phyloP scores from a whole-genome alignment of 1,140 invertebrate species.

The Drosophila punjabiensis region DNA sequence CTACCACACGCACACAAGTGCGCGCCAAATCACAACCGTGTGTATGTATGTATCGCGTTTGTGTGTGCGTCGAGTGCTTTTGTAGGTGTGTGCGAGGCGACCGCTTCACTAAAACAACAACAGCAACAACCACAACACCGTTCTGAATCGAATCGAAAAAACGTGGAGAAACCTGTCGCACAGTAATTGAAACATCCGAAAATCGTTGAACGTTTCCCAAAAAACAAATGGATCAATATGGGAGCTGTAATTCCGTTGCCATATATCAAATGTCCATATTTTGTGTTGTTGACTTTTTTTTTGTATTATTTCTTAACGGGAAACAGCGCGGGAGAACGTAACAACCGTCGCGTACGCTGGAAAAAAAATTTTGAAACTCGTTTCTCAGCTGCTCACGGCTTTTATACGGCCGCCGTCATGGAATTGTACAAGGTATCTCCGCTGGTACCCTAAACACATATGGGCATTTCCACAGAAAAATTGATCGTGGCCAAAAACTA shows the following conservation, averaged over 20 bases:
- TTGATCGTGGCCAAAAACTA: no score
- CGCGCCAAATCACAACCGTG: conserved; percentile 80
- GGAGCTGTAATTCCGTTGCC: conserved; percentile 6
- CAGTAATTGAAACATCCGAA: conserved; percentile 17
- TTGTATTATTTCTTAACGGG: conserved; percentile 6
- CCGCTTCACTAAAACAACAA: conserved; percentile 48
- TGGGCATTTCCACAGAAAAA: no score
- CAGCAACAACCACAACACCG: conserved; percentile 34
- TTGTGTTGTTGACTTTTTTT: conserved; percentile 26
- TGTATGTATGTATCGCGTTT: conserved; percentile 64
- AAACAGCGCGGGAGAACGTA: conserved; percentile 21
- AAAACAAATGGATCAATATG: conserved; percentile 28
- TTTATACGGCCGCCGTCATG: background rate
- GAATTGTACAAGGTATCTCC: no score
- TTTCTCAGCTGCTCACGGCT: conserved; percentile 3
- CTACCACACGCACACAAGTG: conserved; percentile 61
- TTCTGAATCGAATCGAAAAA: conserved; percentile 35
- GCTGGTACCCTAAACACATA: no score
- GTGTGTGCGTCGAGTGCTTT: conserved; percentile 23
- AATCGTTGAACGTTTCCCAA: conserved; percentile 17
- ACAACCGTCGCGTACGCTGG: background rate
- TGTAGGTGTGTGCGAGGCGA: conserved; percentile 51
- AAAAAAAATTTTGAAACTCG: background rate
- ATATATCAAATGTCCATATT: conserved; percentile 30
- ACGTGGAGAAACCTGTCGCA: conserved; percentile 35